Evolutionary conservation across 2,113 vertebrate genomes (phyloP).

Genomic region (Gymnobelideus leadbeateri): DNA sequence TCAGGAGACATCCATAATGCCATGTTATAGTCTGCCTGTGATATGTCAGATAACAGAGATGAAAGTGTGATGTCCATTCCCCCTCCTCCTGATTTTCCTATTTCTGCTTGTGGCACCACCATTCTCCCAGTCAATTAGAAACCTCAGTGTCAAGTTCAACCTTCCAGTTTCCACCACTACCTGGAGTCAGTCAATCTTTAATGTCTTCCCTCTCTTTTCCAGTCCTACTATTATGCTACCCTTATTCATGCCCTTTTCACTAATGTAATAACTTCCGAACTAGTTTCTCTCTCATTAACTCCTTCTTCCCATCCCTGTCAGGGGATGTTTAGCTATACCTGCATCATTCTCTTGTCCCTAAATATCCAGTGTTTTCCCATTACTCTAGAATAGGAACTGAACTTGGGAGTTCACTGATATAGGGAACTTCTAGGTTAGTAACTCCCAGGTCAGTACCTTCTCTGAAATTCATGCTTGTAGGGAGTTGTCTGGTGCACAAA

Average conservation of each 20-base stretch:
- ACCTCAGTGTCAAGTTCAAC: not conserved
- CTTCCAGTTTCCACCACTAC: not conserved
- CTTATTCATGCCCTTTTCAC: not conserved
- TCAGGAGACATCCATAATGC: conserved; percentile 26
- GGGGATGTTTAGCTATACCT: not conserved
- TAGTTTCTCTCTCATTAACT: not conserved
- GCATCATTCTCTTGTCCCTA: not conserved
- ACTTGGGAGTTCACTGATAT: not conserved
- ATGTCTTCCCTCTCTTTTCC: not conserved
- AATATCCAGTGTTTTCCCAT: not conserved
- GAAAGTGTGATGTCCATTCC: not conserved
- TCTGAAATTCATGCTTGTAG: not conserved
- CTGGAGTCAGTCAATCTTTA: not conserved
- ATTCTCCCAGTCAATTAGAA: not conserved
- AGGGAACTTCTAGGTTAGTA: not conserved
- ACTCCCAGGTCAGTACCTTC: not conserved
- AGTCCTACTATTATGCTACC: not conserved
- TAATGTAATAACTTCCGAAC: not conserved
- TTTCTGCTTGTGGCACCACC: not conserved
- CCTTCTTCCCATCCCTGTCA: not conserved
- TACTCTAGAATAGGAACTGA: not conserved
- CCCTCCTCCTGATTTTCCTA: not conserved
- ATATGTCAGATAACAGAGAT: conserved; percentile 16
- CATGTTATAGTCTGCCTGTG: conserved; percentile 11
- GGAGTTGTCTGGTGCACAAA: not conserved